phyloP scores from a whole-genome alignment of 2,113 vertebrate genomes.

The Gymnorhina tibicen region DNA sequence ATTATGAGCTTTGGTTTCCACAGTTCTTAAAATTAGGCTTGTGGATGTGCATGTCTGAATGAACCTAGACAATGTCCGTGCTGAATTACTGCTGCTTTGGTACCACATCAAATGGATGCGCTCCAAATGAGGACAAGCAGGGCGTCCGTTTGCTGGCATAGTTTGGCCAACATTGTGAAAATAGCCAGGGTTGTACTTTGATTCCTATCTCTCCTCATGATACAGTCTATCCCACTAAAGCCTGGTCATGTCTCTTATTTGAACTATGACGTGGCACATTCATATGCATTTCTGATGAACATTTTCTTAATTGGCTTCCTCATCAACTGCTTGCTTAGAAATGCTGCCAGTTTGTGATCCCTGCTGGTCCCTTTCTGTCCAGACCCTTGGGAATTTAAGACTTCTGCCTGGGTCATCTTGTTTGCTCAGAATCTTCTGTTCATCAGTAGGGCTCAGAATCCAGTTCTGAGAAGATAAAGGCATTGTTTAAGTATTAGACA shows the following conservation, averaged over 20 bases:
- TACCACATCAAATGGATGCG: not conserved
- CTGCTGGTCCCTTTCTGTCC: not conserved
- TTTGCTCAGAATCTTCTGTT: not conserved
- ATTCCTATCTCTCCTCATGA: not conserved
- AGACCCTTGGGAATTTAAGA: not conserved
- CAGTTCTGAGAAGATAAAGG: not conserved
- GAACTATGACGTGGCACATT: not conserved
- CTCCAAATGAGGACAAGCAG: not conserved
- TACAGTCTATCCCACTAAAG: not conserved
- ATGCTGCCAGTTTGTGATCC: not conserved
- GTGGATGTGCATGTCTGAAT: not conserved
- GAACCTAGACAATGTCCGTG: not conserved
- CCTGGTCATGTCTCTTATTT: not conserved
- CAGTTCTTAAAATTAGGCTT: not conserved
- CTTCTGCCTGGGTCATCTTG: not conserved
- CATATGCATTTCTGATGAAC: not conserved
- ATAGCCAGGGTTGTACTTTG: not conserved
- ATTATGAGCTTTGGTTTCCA: not conserved
- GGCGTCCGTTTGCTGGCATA: not conserved
- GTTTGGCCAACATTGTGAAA: not conserved
- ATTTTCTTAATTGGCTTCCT: not conserved
- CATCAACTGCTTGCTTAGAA: not conserved
- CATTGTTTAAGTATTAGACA: not conserved
- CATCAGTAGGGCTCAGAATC: not conserved
- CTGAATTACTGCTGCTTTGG: not conserved